Conservation (phyloP, 2,797 vertebrate species). For the Cyclopterus lumpus region DNA sequence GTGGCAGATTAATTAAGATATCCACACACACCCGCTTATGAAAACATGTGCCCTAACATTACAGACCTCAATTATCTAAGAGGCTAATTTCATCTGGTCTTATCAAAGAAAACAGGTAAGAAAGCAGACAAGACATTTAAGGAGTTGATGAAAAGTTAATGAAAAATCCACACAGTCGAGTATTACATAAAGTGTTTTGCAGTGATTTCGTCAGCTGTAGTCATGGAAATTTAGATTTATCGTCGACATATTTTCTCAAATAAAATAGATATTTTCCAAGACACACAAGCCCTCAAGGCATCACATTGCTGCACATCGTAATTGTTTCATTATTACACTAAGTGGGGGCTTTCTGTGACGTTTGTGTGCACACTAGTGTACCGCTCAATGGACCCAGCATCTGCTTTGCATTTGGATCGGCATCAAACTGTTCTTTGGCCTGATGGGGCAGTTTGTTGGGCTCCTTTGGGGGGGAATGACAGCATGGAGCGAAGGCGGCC, state of each 20-base stretch:
- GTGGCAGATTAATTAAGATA: slow-evolving; percentile 64
- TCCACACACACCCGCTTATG: slow-evolving; percentile 22
- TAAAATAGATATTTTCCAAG: slow-evolving; percentile 18
- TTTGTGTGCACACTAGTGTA: slow-evolving; percentile 28
- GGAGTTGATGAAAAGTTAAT: background rate
- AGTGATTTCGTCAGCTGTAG: slow-evolving; percentile 11
- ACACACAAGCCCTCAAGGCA: background rate
- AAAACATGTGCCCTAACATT: slow-evolving; percentile 30
- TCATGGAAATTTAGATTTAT: slow-evolving; percentile 10
- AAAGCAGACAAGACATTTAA: background rate
- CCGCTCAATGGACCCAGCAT: slow-evolving; percentile 53
- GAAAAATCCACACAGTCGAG: background rate
- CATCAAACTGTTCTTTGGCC: slow-evolving; percentile 47
- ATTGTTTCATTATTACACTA: slow-evolving; percentile 25
- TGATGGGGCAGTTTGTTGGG: slow-evolving; percentile 47
- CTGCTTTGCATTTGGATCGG: slow-evolving; percentile 79
- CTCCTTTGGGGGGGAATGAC: slow-evolving; percentile 57
- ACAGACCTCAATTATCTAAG: slow-evolving; percentile 42
- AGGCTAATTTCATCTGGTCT: slow-evolving; percentile 31
- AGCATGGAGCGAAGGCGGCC: slow-evolving; percentile 32
- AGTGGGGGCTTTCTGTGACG: slow-evolving; percentile 32
- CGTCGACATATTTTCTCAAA: slow-evolving; percentile 14
- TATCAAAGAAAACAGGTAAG: slow-evolving; percentile 17
- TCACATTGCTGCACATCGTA: slow-evolving; percentile 12
- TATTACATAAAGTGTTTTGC: background rate